Conservation (phyloP, 2,888 invertebrate genomes). For the Lampropteryx suffumata region DNA sequence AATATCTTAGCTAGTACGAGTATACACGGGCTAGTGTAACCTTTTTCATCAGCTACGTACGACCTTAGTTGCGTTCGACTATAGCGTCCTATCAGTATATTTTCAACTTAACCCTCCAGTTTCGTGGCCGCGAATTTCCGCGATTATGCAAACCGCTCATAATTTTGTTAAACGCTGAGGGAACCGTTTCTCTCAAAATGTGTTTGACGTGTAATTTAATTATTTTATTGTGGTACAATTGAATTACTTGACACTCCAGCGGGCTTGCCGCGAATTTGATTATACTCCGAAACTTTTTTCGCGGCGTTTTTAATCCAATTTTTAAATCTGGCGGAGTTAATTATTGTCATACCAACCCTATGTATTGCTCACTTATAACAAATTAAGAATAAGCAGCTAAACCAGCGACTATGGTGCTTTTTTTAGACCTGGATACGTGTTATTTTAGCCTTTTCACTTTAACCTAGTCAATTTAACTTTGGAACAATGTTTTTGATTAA, state of each 20-base stretch:
- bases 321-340: constrained; percentile 20
- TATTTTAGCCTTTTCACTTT: too few species aligned
- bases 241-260: constrained; percentile 58
- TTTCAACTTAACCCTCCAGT: constrained; percentile 30
- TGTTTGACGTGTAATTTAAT: constrained; percentile 75
- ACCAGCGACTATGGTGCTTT: too few species aligned
- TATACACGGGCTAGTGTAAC: too few species aligned
- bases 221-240: constrained; percentile 70
- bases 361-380: not conserved
- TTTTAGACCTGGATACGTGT: too few species aligned
- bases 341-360: constrained; percentile 12
- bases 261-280: constrained; percentile 52
- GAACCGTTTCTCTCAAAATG: constrained; percentile 62
- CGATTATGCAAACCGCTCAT: constrained; percentile 72
- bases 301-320: constrained; percentile 31
- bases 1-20: too few species aligned
- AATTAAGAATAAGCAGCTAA: too few species aligned
- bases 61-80: too few species aligned
- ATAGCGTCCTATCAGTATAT: too few species aligned
- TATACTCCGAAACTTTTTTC: constrained; percentile 35
- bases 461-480: too few species aligned
- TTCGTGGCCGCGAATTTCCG: constrained; percentile 42
- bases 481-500: too few species aligned
- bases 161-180: constrained; percentile 60
- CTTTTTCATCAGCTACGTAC: too few species aligned